Evolutionary conservation across 2,888 invertebrate genomes (phyloP), one percentile per base, ranked within the genome.

Genomic region (Temnothorax ravouxi): DNA sequence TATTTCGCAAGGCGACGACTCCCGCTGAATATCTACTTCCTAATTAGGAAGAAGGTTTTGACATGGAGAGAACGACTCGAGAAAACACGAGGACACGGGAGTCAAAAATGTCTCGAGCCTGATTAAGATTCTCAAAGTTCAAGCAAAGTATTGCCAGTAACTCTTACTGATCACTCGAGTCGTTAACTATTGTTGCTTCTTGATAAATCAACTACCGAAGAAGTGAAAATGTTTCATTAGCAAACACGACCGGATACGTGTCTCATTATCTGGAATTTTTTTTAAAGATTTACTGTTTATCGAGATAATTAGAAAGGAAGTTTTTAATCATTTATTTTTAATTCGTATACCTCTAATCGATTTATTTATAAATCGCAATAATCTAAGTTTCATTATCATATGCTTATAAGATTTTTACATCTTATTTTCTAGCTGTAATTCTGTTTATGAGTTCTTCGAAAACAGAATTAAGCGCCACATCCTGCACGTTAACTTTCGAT

Each of bases 21-120:
- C 9, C 18, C 18, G 13, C 34, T 25, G 29, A 59, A 79, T 38
- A 21, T 41, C 72, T 47, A 38, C 79, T 66, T 18, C 9, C 56
- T 83, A 77, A 77, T 83, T 83, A 77, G 66, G n/a, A 64, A 59
- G 80, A 67, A 69, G 50, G 38, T 67, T 80, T 71, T 76, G 77
- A 83, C 59, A 4, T 50, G 47, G 13, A 61, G 47, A 80, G 18
- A 18, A 34, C 56, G 74, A 52, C 67, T 25, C 38, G 72, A 34
- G 72, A 34, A 67, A 82, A 67, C 74, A 71, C 21, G 64, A 54
- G n/a, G 5, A 52, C 25, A 38, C 44, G 44, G 52, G 66, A 67
- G 72, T 84, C 67, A 72, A 71, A 84, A 56, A 50, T 29, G 13
- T 74, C 83, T 47, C 62, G 52, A 44, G 64, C 2, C 71, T 77